Percentiles rank a stretch among this genome's conserved stretches.
phyloP scores from a whole-genome alignment of 2,888 invertebrate species.

The Pachydiplax longipennis region DNA sequence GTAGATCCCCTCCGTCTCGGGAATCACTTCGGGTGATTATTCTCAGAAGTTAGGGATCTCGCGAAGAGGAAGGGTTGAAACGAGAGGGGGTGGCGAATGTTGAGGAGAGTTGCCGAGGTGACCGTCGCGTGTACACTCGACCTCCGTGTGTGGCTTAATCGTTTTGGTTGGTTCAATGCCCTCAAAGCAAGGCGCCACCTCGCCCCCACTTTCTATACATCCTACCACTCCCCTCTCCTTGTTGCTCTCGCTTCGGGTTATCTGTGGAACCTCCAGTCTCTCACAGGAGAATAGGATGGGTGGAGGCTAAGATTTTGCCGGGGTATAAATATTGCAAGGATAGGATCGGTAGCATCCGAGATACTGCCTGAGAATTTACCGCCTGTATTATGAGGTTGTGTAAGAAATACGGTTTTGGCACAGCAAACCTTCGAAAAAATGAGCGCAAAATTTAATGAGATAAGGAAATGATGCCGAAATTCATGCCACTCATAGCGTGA shows the following conservation, averaged over 20 bases:
- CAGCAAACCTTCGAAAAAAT: too few relatives aligned
- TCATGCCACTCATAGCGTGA: too few relatives aligned
- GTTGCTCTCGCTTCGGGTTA: neutral
- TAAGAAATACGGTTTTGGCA: too few relatives aligned
- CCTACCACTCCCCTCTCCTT: neutral
- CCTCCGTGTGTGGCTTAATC: constrained; percentile 23
- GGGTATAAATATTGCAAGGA: neutral
- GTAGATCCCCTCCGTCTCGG: too few relatives aligned
- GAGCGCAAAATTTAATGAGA: too few relatives aligned
- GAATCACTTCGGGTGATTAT: too few relatives aligned
- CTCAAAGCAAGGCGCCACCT: constrained; percentile 15
- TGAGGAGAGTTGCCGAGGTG: neutral
- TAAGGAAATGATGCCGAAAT: too few relatives aligned
- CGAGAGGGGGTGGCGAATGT: neutral
- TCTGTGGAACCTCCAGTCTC: neutral
- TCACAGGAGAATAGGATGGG: neutral
- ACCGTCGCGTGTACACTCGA: neutral
- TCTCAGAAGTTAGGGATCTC: too few relatives aligned
- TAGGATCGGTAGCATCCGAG: neutral
- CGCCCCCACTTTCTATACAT: neutral
- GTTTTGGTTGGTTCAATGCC: constrained; percentile 37
- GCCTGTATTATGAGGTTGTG: too few relatives aligned
- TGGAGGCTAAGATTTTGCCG: neutral
- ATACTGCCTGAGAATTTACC: too few relatives aligned
- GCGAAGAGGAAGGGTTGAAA: neutral